These are phyloP conservation scores for Drosophila willistoni DNA, from an alignment of 1,140 invertebrate genomes.

Conservation along the genomic window DNA sequence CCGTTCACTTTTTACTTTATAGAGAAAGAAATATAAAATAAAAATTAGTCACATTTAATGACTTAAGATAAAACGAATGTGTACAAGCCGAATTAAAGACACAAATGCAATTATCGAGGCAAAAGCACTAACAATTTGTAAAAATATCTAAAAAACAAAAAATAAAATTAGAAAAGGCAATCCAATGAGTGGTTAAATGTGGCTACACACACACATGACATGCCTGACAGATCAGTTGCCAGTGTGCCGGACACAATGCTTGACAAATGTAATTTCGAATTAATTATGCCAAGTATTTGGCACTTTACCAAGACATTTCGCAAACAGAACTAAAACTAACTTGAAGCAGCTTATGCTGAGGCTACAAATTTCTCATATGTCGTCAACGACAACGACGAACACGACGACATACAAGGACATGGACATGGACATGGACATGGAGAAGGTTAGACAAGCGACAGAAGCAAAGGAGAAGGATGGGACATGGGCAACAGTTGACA, in stretches of 20 bases:
- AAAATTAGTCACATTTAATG: no score
- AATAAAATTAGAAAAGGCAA: no score
- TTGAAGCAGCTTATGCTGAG: slow-evolving; percentile 74
- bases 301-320: slow-evolving; percentile 28
- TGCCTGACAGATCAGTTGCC: not conserved
- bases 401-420: slow-evolving; percentile 27
- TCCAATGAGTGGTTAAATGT: not conserved
- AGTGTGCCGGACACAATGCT: not conserved
- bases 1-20: no score
- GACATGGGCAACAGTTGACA: slow-evolving; percentile 79
- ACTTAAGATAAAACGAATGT: no score
- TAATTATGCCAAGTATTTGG: slow-evolving; percentile 60
- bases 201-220: slow-evolving; percentile 1
- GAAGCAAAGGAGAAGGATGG: not conserved
- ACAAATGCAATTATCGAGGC: no score
- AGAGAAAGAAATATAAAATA: no score
- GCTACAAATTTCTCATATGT: slow-evolving; percentile 82
- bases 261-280: slow-evolving; percentile 69
- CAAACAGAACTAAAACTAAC: slow-evolving; percentile 13
- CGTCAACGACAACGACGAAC: slow-evolving; percentile 34
- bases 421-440: slow-evolving; percentile 7
- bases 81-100: no score
- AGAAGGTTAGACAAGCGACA: slow-evolving; percentile 24
- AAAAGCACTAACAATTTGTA: no score
- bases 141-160: no score